Conservation (phyloP, 2,888 invertebrate genomes). For the Pristionchus arcanus region DNA sequence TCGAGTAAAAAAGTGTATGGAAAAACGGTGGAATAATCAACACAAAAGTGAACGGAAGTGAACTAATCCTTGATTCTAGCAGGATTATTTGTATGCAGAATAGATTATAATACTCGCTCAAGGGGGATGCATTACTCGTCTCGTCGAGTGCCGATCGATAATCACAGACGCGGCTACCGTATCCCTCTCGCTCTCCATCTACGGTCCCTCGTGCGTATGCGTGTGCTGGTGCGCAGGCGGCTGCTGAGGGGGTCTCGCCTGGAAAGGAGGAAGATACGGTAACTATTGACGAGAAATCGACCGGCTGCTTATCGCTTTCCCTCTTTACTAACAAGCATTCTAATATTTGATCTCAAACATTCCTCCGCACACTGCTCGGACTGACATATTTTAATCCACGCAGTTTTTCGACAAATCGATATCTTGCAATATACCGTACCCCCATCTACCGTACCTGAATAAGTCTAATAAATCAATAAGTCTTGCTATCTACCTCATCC, state of each 20-base stretch:
- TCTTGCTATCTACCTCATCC: too few relatives aligned
- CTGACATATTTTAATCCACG: too few relatives aligned
- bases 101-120: neutral
- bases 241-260: constrained; percentile 23
- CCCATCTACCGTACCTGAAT: too few relatives aligned
- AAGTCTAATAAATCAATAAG: too few relatives aligned
- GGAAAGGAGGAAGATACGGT: neutral
- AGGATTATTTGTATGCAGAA: neutral
- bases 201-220: constrained; percentile 46
- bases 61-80: constrained; percentile 29
- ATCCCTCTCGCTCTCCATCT: neutral
- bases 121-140: neutral
- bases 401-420: too few relatives aligned
- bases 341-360: too few relatives aligned
- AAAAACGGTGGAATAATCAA: constrained; percentile 1
- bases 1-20: constrained; percentile 22
- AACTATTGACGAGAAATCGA: neutral
- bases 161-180: neutral
- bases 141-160: constrained; percentile 20
- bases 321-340: too few relatives aligned
- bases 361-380: too few relatives aligned
- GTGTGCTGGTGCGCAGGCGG: neutral
- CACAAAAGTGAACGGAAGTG: neutral
- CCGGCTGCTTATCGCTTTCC: neutral
- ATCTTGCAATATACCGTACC: too few relatives aligned